A percentile compares a stretch with the other conserved stretches of the same genome.
Evolutionary conservation across 2,888 invertebrate genomes (phyloP).

Genomic region (Diaperis boleti): DNA sequence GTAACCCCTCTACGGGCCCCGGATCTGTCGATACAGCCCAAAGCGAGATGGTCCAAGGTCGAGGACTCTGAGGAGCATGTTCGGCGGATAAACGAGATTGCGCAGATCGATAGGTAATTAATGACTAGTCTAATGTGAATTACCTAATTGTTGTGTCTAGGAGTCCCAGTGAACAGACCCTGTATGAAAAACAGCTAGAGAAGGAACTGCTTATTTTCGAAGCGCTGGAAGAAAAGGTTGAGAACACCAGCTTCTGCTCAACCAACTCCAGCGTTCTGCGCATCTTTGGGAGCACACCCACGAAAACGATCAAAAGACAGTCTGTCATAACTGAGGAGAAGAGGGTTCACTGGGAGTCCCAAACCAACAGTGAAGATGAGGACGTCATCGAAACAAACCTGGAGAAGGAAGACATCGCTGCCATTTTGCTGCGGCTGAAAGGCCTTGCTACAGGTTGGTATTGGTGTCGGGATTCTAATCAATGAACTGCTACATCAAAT

Average conservation of each 20-base stretch:
- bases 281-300: constrained; percentile 59
- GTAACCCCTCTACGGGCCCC: constrained; percentile 60
- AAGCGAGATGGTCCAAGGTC: constrained; percentile 56
- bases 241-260: constrained; percentile 77
- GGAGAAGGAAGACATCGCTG: constrained; percentile 17
- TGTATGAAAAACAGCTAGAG: constrained; percentile 53
- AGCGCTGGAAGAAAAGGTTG: constrained; percentile 80
- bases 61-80: constrained; percentile 38
- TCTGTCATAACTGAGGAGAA: constrained; percentile 21
- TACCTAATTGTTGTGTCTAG: background rate
- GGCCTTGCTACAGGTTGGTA: constrained; percentile 1
- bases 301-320: constrained; percentile 43
- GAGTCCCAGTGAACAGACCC: constrained; percentile 41
- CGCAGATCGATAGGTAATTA: background rate
- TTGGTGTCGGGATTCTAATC: no score
- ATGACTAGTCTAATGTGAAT: background rate
- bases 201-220: constrained; percentile 84
- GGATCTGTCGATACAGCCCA: constrained; percentile 56
- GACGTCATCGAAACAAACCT: constrained; percentile 19
- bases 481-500: no score
- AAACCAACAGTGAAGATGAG: constrained; percentile 17
- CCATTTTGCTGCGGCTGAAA: constrained; percentile 9
- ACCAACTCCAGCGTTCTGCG: constrained; percentile 62
- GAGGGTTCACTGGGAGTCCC: constrained; percentile 30
- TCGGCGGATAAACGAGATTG: constrained; percentile 5